Base-by-base conservation (phyloP, 2,888 invertebrate species). In the Rhopalosiphum nymphaeae region DNA sequence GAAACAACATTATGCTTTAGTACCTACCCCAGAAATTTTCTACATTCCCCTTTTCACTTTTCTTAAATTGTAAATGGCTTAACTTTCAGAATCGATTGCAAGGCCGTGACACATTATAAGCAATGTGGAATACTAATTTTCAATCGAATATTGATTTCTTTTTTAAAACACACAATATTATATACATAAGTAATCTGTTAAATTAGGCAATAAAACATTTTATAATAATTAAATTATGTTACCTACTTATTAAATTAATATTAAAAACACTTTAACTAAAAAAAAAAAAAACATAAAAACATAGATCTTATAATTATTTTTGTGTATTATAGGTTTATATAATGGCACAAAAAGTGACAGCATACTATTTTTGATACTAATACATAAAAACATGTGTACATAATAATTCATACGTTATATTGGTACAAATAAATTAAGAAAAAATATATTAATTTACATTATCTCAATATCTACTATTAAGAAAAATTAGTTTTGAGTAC, bases 1-100 rank as follows among this genome's bases (percentile, higher is more conserved):
- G 78, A 78, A 78, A 78, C 67, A 67, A 67, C 36, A 78, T 36
- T 36, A 78, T 78, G 21, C 21, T 78, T 1, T 78, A 67, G 16
- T n/a, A n/a, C 67, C n/a, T 67, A 78, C 36, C 36, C 5, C 36
- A 36, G 36, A 36, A 21, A 78, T 78, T 36, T 78, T 36, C 67
- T 13, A 67, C 36, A 78, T 78, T 9, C 36, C 26, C 36, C 78
- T 78, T 78, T 78, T 78, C 36, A 36, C 78, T 78, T 78, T 78
- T 7, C 7, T 78, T 78, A 78, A 78, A 78, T 78, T 78, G 78
- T 78, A 78, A 78, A 78, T 78, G 78, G 44, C 44, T 44, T 44
- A 85, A 85, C 85, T 85, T 85, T 85, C 44, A 85, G 44, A 85
- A 85, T 85, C 44, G 29, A 85, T 85, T 44, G 44, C 29, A 29